These are phyloP conservation scores for Heteropelma amictum DNA, from an alignment of 2,888 invertebrate species.

Conservation along the genomic window DNA sequence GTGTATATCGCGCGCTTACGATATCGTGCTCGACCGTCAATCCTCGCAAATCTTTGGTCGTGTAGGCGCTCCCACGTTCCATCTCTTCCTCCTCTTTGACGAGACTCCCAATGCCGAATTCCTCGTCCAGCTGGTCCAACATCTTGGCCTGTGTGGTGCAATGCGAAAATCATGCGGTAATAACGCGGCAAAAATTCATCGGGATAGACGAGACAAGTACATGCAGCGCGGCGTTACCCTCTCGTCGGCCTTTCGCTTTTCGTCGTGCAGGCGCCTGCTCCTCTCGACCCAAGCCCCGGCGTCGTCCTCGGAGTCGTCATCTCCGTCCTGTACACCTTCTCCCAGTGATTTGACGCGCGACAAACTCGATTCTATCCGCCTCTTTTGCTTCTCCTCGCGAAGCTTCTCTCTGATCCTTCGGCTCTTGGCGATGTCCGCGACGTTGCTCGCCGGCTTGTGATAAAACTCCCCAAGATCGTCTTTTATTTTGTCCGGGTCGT, in stretches of 20 bases:
- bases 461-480: constrained; percentile 88
- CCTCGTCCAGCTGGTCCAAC: constrained; percentile 96
- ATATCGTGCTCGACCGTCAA: constrained; percentile 92
- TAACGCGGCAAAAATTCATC: too few relatives aligned
- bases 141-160: constrained; percentile 86
- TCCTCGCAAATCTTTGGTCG: constrained; percentile 86
- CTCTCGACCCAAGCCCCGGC: constrained; percentile 90
- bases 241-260: constrained; percentile 91
- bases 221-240: too few relatives aligned
- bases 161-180: too few relatives aligned
- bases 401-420: constrained; percentile 91
- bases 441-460: constrained; percentile 90
- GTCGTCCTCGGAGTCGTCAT: constrained; percentile 84
- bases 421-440: constrained; percentile 85
- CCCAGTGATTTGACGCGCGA: constrained; percentile 82
- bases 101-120: constrained; percentile 92
- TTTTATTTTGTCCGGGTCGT: constrained; percentile 73
- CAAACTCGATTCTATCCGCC: constrained; percentile 86
- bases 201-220: too few relatives aligned
- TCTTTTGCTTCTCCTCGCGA: constrained; percentile 87
- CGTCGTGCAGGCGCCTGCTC: constrained; percentile 86
- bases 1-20: constrained; percentile 72
- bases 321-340: constrained; percentile 79
- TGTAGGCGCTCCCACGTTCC: constrained; percentile 83
- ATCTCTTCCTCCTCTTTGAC: constrained; percentile 87